These are phyloP conservation scores for Ceyx melanurus DNA, from an alignment of 2,113 vertebrate species.

Conservation along the genomic window DNA sequence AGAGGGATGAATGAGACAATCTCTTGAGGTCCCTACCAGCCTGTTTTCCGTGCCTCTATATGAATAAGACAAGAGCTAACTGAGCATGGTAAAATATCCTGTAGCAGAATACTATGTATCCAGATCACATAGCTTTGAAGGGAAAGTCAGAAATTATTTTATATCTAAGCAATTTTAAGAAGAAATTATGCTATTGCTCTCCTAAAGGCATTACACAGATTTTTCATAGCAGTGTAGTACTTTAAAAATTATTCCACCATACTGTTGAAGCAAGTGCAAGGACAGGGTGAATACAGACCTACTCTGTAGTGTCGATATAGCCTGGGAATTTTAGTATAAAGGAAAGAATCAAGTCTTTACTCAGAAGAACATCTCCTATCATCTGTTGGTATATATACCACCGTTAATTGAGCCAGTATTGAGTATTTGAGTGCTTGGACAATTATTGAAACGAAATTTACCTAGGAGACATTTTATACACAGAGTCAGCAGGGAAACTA, in stretches of 20 bases:
- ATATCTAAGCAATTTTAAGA: neutral
- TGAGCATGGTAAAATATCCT: conserved; percentile 1
- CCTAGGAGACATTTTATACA: neutral
- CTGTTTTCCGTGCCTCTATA: neutral
- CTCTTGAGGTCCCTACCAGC: neutral
- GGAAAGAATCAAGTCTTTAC: neutral
- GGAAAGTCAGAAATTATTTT: neutral
- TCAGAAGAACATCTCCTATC: neutral
- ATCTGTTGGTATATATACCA: rapidly evolving
- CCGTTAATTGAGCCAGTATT: neutral
- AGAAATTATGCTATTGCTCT: neutral
- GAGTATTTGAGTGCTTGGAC: neutral
- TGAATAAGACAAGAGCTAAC: neutral
- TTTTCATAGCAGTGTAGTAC: neutral
- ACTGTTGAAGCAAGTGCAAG: neutral
- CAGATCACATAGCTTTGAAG: neutral
- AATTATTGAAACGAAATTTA: neutral
- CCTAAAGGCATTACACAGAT: neutral
- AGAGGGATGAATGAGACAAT: neutral
- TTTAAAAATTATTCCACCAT: conserved; percentile 5
- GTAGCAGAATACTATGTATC: neutral
- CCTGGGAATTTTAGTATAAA: neutral
- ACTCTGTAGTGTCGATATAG: neutral
- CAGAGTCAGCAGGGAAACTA: neutral
- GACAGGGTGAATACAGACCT: neutral